Evolutionary conservation across 1,140 invertebrate genomes (phyloP).

Genomic region (Lepidurus apus): DNA sequence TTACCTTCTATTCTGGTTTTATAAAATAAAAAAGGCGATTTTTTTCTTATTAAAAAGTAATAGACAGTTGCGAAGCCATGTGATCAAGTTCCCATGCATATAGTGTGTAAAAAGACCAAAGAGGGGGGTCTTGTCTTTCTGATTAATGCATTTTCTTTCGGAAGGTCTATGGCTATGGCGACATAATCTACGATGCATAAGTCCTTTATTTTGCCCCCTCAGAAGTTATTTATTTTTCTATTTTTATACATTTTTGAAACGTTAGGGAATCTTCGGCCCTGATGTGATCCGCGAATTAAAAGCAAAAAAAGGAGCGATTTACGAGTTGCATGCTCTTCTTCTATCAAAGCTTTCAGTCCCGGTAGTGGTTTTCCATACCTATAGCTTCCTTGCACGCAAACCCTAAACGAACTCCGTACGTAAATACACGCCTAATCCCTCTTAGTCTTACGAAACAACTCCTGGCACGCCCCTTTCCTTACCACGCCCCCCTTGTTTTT

Average conservation of each 20-base stretch:
- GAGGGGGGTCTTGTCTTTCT: neutral
- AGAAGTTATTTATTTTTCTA: neutral
- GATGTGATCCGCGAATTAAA: neutral
- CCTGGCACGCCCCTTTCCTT: neutral
- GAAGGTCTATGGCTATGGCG: too few species aligned
- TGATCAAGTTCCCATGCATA: conserved; percentile 11
- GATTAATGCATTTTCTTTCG: conserved; percentile 7
- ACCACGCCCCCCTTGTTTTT: neutral
- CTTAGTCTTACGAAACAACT: neutral
- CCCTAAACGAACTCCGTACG: neutral
- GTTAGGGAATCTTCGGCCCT: too few species aligned
- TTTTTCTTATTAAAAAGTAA: too few species aligned
- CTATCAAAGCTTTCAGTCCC: neutral
- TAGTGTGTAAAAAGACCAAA: neutral
- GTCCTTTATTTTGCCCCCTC: neutral
- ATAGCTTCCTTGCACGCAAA: neutral
- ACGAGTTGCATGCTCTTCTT: neutral
- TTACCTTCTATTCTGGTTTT: too few species aligned
- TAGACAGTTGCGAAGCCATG: neutral
- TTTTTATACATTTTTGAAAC: neutral
- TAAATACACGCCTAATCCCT: neutral
- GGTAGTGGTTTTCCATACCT: neutral
- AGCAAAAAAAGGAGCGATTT: neutral
- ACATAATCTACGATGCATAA: too few species aligned
- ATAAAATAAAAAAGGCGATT: too few species aligned